Conservation (phyloP, 2,113 vertebrate genomes). For the Aplodontia rufa region DNA sequence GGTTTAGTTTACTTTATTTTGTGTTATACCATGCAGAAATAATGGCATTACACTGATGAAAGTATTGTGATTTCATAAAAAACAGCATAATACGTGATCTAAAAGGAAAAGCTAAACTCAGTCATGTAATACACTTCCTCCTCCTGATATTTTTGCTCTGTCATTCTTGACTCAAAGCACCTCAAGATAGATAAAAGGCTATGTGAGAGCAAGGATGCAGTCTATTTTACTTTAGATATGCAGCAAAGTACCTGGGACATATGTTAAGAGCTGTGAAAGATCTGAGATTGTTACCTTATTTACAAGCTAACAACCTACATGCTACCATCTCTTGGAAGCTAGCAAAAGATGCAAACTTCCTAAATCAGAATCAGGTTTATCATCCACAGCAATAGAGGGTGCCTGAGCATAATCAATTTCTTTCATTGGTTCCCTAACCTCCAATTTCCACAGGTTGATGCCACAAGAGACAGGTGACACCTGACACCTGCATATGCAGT, state of each 20-base stretch:
- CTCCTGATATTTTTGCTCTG: not conserved
- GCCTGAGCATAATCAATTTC: not conserved
- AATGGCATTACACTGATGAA: not conserved
- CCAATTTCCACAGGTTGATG: not conserved
- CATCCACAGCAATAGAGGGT: not conserved
- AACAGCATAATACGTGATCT: not conserved
- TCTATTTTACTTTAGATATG: not conserved
- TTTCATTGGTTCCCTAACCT: not conserved
- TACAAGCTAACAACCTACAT: not conserved
- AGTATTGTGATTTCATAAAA: not conserved
- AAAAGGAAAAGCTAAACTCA: not conserved
- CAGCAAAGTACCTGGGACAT: not conserved
- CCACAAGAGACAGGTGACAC: not conserved
- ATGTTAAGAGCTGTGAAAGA: not conserved
- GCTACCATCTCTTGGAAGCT: not conserved
- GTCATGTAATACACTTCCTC: accelerated
- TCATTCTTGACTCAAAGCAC: not conserved
- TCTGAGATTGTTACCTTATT: not conserved
- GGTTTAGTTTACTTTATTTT: not conserved
- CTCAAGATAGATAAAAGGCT: not conserved
- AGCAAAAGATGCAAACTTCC: not conserved
- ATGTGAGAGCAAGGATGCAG: not conserved
- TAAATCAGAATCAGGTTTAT: not conserved
- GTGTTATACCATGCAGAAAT: not conserved
- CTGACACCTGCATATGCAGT: not conserved